Conservation (phyloP, 1,140 invertebrate species). For the Brachionus plicatilis region DNA sequence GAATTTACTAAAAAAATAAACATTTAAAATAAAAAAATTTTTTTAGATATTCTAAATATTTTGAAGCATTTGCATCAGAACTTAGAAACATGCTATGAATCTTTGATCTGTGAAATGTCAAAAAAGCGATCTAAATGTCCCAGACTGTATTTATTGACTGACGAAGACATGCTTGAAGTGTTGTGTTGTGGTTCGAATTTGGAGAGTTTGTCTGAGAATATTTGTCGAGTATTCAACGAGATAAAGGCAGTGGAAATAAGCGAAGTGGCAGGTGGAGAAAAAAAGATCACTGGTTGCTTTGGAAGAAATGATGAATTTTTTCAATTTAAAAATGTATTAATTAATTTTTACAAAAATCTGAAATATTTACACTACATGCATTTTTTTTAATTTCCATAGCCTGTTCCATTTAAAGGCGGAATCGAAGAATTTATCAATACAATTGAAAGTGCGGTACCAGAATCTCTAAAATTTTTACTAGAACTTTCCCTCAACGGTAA, state of each 20-base stretch:
- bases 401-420: neutral
- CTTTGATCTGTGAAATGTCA: slow-evolving; percentile 33
- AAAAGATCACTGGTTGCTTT: neutral
- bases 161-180: slow-evolving; percentile 35
- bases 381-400: neutral
- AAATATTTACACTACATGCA: neutral
- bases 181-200: slow-evolving; percentile 14
- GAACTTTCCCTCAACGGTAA: neutral
- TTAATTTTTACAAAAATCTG: neutral
- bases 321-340: slow-evolving; percentile 29
- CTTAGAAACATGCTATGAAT: slow-evolving; percentile 48
- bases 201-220: slow-evolving; percentile 19
- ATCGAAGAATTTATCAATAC: slow-evolving; percentile 24
- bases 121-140: slow-evolving; percentile 33
- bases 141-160: slow-evolving; percentile 12
- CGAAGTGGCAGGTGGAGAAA: neutral
- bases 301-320: slow-evolving; percentile 30
- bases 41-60: slow-evolving; percentile 49
- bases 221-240: neutral
- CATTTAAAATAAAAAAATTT: too few species aligned
- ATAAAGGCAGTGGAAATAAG: neutral
- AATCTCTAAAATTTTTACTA: neutral
- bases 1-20: too few species aligned
- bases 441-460: neutral
- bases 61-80: slow-evolving; percentile 50